Evolutionary conservation across 1,140 invertebrate genomes (phyloP), one percentile per base, ranked within the genome.

Genomic region (Brachionus manjavacas): DNA sequence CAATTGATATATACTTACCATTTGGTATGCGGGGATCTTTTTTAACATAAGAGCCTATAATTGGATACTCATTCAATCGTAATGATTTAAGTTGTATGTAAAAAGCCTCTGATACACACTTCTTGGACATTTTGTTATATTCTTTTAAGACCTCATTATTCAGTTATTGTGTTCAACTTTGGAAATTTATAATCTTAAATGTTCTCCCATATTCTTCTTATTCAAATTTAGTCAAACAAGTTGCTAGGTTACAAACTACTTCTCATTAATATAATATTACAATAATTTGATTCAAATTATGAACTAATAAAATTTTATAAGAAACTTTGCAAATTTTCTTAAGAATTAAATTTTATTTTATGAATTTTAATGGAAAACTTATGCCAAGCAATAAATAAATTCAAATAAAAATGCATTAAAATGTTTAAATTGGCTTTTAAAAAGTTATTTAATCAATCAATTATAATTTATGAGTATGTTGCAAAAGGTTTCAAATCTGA

Each of bases 1-100:
- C 8, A 46, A 41, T 74, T 72, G 25, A 14, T n/a, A 74, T 20
- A 76, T 1, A 60, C 28, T 72, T 20, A 72, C 68, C 16, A 41
- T 72, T 72, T 72, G 68, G 68, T 72, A 41, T 72, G 3, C 68
- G 68, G 4, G 14, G 12, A 11, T 72, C 35, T 72, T 72, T 72
- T 76, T 76, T 76, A 12, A 76, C 16, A 49, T 76, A 20, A 49
- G 20, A 25, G 12, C 72, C 72, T 25, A 49, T 23, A 14, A 46
- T 25, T n/a, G 72, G 72, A 49, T 76, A 76, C n/a, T 76, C 72
- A 49, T 49, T 76, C 3, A 76, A 39, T 25, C 72, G 14, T 14
- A 76, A 28, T 49, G 72, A 76, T 49, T 76, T 76, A 4, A 76
- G 41, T 25, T 76, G 72, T 49, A 12, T 76, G 11, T 25, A 49